Percentiles rank a stretch among this genome's conserved stretches.
Evolutionary conservation across 2,797 vertebrate genomes (phyloP).

Genomic region (Ceyx erithaca): DNA sequence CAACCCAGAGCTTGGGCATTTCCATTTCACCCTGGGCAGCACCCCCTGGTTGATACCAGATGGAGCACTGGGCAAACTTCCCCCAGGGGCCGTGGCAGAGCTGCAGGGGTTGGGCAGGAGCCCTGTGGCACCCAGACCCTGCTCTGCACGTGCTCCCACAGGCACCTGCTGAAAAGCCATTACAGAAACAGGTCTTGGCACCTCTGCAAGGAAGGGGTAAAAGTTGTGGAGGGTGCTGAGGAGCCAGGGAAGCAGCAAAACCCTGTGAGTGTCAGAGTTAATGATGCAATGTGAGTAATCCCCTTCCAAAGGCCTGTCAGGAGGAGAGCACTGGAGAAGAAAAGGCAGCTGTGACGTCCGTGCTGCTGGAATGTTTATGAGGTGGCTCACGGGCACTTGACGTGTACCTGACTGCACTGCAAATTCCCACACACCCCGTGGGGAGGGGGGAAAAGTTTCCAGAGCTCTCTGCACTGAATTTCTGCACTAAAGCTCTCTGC

Average conservation of each 20-base stretch:
- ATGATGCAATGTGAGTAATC: slow-evolving; percentile 62
- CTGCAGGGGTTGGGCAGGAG: background rate
- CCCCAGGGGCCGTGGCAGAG: fast-evolving
- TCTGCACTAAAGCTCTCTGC: background rate
- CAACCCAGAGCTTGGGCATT: background rate
- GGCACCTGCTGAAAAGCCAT: background rate
- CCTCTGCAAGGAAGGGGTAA: slow-evolving; percentile 20
- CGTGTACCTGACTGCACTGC: slow-evolving; percentile 62
- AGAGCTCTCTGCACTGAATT: background rate
- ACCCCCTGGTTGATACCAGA: background rate
- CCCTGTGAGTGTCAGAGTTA: slow-evolving; percentile 57
- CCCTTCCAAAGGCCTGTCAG: slow-evolving; percentile 57
- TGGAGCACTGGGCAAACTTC: background rate
- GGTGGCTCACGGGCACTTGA: slow-evolving; percentile 32
- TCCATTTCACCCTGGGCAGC: fast-evolving
- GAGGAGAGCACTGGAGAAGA: slow-evolving; percentile 64
- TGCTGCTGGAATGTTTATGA: slow-evolving; percentile 56
- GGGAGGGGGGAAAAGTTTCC: slow-evolving; percentile 10
- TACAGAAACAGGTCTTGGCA: slow-evolving; percentile 3
- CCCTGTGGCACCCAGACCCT: too few species aligned
- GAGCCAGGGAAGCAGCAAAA: slow-evolving; percentile 57
- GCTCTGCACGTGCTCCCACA: background rate
- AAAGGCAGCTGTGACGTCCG: slow-evolving; percentile 64
- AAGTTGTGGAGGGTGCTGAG: slow-evolving; percentile 5
- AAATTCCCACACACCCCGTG: slow-evolving; percentile 47